Evolutionary conservation across 64 coral and sea anemone species (phyloP).

Genomic region (Porites lutea): DNA sequence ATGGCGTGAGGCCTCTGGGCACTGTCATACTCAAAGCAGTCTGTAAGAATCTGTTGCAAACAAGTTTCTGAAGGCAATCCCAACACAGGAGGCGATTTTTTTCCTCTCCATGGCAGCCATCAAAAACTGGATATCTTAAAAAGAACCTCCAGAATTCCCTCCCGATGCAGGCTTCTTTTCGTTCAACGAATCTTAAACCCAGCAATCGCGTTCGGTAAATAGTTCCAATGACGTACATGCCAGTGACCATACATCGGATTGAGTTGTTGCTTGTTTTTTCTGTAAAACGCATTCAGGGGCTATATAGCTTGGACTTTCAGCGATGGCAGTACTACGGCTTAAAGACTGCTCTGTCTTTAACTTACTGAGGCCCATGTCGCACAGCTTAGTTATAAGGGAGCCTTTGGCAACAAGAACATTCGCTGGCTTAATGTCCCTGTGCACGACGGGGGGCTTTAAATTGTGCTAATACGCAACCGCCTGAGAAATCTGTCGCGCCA

Average conservation of each 20-base stretch:
- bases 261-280: too few relatives aligned
- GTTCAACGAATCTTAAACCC: neutral
- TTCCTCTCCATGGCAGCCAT: too few relatives aligned
- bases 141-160: neutral
- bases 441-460: neutral
- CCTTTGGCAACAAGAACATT: neutral
- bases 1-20: neutral
- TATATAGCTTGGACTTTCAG: conserved; percentile 64
- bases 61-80: neutral
- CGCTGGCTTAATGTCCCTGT: conserved; percentile 53
- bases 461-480: too few relatives aligned
- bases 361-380: conserved; percentile 81
- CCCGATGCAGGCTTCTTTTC: neutral
- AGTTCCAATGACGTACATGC: too few relatives aligned
- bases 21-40: too few relatives aligned
- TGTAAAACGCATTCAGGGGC: too few relatives aligned
- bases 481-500: too few relatives aligned
- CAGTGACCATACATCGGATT: too few relatives aligned
- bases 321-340: neutral
- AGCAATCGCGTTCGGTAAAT: conserved; percentile 33
- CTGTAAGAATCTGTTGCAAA: neutral
- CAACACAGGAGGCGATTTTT: neutral
- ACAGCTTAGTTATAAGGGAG: too few relatives aligned
- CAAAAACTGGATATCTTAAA: neutral
- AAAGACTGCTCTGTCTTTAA: conserved; percentile 43